Conservation (phyloP, 2,888 invertebrate genomes). For the Drosophila yooni region DNA sequence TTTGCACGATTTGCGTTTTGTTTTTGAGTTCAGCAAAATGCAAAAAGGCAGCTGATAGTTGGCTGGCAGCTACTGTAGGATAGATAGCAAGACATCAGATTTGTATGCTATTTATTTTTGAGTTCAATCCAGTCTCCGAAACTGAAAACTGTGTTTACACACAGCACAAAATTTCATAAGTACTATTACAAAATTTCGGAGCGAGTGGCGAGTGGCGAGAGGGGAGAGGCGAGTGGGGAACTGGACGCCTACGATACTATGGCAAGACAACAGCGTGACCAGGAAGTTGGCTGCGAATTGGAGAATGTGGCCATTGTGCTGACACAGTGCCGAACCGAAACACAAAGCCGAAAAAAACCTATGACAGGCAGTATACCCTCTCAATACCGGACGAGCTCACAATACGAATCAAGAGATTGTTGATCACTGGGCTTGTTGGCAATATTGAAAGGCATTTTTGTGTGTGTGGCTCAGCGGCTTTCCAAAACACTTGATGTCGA, state of each 20-base stretch:
- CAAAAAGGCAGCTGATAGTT: background rate
- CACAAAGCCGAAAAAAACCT: conserved; percentile 11
- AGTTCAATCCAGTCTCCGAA: background rate
- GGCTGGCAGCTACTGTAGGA: conserved; percentile 31
- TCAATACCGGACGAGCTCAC: conserved; percentile 40
- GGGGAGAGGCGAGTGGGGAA: background rate
- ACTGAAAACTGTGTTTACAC: background rate
- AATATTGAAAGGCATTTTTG: conserved; percentile 36
- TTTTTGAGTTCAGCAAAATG: conserved; percentile 6
- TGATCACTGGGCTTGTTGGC: conserved; percentile 20
- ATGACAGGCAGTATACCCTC: conserved; percentile 53
- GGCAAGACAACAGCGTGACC: conserved; percentile 44
- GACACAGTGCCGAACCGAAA: conserved; percentile 11
- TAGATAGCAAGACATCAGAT: conserved; percentile 19
- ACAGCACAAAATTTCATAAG: background rate
- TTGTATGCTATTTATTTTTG: background rate
- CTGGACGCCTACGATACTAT: conserved; percentile 28
- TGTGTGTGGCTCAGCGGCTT: conserved; percentile 21
- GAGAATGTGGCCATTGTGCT: conserved; percentile 42
- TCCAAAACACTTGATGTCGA: conserved; percentile 1
- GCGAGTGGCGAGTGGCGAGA: background rate
- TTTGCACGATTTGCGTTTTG: conserved; percentile 25
- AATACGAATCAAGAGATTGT: conserved; percentile 49
- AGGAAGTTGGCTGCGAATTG: conserved; percentile 43
- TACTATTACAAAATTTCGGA: conserved; percentile 21